These are phyloP conservation scores for Cephonodes hylas DNA, from an alignment of 2,888 invertebrate species.

Conservation along the genomic window DNA sequence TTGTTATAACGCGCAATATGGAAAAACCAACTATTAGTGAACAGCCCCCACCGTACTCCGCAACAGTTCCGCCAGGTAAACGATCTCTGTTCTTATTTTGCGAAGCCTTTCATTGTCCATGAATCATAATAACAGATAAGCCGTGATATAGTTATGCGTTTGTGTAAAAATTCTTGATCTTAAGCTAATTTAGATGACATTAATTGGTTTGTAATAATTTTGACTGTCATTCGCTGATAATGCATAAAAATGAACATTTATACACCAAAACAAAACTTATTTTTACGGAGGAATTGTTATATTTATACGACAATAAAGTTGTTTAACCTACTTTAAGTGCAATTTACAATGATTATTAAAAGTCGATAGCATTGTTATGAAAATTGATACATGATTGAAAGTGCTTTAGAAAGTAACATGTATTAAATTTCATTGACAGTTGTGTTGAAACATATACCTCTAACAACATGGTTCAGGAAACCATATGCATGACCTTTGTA, in stretches of 20 bases:
- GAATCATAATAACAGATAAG: conserved; percentile 58
- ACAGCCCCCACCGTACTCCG: conserved; percentile 79
- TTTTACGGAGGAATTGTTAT: not conserved
- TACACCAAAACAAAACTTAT: not conserved
- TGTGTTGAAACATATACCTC: not conserved
- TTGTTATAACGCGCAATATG: conserved; percentile 33
- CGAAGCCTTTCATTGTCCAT: conserved; percentile 37
- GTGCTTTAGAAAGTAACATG: not conserved
- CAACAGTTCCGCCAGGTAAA: conserved; percentile 58
- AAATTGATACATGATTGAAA: not conserved
- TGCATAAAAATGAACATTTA: not conserved
- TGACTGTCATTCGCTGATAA: not conserved
- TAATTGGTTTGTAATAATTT: not conserved
- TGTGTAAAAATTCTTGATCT: not conserved
- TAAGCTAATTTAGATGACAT: not conserved
- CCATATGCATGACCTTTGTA: not conserved
- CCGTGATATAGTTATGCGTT: not conserved
- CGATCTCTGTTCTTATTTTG: conserved; percentile 21
- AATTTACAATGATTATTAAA: not conserved
- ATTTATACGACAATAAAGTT: not conserved
- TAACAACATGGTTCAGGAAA: not conserved
- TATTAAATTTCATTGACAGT: not conserved
- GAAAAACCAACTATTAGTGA: conserved; percentile 65
- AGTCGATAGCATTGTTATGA: not conserved
- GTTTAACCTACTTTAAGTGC: not conserved